Percentiles rank a stretch among this genome's conserved stretches.
Conservation (phyloP, 2,113 vertebrate species). For the Australoheros scitulus region DNA sequence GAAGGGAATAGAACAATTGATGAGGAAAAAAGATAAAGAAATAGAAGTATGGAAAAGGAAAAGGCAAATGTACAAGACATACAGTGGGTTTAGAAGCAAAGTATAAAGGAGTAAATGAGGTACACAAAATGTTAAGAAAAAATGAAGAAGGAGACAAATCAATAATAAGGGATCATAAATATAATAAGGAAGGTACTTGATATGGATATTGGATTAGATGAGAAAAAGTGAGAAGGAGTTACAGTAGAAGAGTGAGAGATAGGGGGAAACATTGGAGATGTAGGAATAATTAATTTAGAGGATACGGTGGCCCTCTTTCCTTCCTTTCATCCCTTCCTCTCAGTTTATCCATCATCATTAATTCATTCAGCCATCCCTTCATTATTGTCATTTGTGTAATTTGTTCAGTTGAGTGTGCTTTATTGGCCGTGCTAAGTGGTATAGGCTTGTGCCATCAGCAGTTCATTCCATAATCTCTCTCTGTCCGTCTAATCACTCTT, state of each 20-base stretch:
- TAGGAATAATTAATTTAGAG: constrained; percentile 59
- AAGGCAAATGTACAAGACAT: not conserved
- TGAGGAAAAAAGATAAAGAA: not conserved
- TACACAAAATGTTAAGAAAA: constrained; percentile 16
- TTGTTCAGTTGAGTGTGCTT: constrained; percentile 73
- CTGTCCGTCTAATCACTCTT: constrained; percentile 59
- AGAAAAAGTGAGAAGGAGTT: constrained; percentile 6
- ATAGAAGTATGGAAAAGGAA: not conserved
- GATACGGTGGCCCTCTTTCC: constrained; percentile 29
- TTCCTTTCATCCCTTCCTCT: constrained; percentile 51
- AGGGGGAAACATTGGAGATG: constrained; percentile 8
- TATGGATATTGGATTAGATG: constrained; percentile 35
- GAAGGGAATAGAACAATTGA: constrained; percentile 10
- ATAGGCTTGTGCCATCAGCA: constrained; percentile 65
- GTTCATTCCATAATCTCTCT: constrained; percentile 58
- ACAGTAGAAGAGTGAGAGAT: constrained; percentile 2
- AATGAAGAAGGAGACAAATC: not conserved
- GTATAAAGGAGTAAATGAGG: not conserved
- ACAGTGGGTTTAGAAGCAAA: not conserved
- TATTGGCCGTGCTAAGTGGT: constrained; percentile 76
- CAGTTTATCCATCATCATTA: constrained; percentile 75
- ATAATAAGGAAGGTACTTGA: constrained; percentile 12
- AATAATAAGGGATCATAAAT: constrained; percentile 1
- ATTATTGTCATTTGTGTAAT: constrained; percentile 77
- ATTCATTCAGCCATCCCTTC: constrained; percentile 70